These are phyloP conservation scores for Montipora efflorescens DNA, from an alignment of 64 coral and sea anemone genomes.

Conservation along the genomic window DNA sequence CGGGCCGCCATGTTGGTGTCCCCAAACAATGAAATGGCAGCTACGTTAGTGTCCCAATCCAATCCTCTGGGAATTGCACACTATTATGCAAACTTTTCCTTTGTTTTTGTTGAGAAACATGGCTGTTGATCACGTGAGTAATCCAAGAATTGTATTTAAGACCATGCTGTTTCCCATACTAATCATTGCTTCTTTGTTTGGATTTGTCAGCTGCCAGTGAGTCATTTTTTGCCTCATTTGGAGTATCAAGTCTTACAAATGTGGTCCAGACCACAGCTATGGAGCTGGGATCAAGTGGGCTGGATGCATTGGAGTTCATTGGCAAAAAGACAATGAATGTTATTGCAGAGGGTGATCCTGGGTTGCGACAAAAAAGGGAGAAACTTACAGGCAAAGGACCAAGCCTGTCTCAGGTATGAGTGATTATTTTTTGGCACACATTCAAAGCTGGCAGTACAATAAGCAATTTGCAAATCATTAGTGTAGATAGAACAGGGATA, in stretches of 20 bases:
- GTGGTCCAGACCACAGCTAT: constrained; percentile 73
- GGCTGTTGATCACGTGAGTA: too few species aligned
- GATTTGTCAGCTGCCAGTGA: constrained; percentile 6
- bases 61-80: too few species aligned
- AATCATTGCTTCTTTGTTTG: neutral
- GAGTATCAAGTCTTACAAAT: constrained; percentile 68
- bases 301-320: constrained; percentile 92
- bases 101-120: too few species aligned
- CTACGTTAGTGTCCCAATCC: too few species aligned
- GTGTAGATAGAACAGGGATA: too few species aligned
- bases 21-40: too few species aligned
- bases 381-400: constrained; percentile 73
- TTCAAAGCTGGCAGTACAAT: too few species aligned
- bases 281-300: constrained; percentile 78
- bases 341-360: constrained; percentile 91
- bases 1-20: too few species aligned
- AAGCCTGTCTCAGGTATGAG: constrained; percentile 81
- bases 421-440: neutral
- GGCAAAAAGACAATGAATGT: constrained; percentile 99
- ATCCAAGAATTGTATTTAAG: too few species aligned
- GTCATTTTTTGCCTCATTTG: constrained; percentile 82
- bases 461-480: too few species aligned
- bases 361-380: constrained; percentile 82
- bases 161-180: neutral
- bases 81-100: too few species aligned